These are phyloP conservation scores for Myripristis jacobus DNA, from an alignment of 2,797 vertebrate genomes.

Conservation along the genomic window DNA sequence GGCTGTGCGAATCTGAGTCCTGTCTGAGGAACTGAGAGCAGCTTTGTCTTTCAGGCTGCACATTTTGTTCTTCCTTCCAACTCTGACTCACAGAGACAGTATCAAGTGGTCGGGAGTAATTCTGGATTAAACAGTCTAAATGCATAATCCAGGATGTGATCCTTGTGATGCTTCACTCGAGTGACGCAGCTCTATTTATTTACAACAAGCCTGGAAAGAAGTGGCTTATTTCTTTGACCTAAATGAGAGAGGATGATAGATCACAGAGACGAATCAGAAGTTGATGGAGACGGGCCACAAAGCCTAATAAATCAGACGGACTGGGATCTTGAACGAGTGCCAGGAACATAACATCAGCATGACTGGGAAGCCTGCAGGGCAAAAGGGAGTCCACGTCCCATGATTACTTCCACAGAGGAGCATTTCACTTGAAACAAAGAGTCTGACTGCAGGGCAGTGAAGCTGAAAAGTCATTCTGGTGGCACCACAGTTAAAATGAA, in stretches of 20 bases:
- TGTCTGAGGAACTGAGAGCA: slow-evolving; percentile 29
- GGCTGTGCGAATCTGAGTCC: slow-evolving; percentile 46
- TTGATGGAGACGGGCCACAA: slow-evolving; percentile 9
- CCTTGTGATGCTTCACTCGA: not conserved
- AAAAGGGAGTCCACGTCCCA: slow-evolving; percentile 65
- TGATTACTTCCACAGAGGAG: slow-evolving; percentile 68
- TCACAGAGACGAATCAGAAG: slow-evolving; percentile 16
- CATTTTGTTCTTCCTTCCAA: not conserved
- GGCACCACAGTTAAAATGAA: slow-evolving; percentile 10
- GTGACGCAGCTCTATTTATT: not conserved
- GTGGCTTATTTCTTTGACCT: slow-evolving; percentile 1
- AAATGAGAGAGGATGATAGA: not conserved
- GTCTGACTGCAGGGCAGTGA: slow-evolving; percentile 13
- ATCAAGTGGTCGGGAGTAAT: not conserved
- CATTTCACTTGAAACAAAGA: slow-evolving; percentile 34
- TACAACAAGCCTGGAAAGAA: not conserved
- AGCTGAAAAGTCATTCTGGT: not conserved
- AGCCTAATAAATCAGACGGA: slow-evolving; percentile 52
- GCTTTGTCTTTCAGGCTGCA: slow-evolving; percentile 19
- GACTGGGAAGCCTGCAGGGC: slow-evolving; percentile 44
- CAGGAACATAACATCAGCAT: slow-evolving; percentile 71
- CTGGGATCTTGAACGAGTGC: slow-evolving; percentile 41
- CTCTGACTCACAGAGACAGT: not conserved
- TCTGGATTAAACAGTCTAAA: not conserved
- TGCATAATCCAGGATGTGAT: not conserved